Base-by-base conservation (phyloP, 2,888 invertebrate species). In the Drosophila mimetica region DNA sequence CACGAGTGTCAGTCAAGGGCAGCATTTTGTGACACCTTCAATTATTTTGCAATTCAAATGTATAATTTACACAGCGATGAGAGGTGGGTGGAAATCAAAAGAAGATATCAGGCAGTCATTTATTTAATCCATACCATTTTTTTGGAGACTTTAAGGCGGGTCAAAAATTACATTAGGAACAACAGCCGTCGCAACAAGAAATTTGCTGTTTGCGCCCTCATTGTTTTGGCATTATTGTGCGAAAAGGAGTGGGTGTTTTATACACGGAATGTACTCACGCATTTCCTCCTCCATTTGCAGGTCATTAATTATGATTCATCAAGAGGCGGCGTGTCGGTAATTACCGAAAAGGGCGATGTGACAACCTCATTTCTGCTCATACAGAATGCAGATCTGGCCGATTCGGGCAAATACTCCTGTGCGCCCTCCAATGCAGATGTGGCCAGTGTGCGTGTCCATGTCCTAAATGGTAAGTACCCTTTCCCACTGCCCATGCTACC, bases 391-490 rank as follows among this genome's bases (percentile, higher is more conserved):
- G 94, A 94, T 90, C 93, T 94, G 81, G 93, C 94, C 74, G 96
- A 96, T 92, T 95, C 95, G 59, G 96, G 96, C 79, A 95, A 95
- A 91, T 96, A 96, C 92, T 95, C 95, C 59, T 96, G 96, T 93
- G 94, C 94, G 86, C 96, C 96, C 79, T 95, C 95, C 90, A 96
- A 96, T 91, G 95, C 96, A 90, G 95, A 96, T 92, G 94, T 95
- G 82, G 95, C 96, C 86, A 95, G 94, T 88, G 95, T 96, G 90
- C 93, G 94, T 89, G 96, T 96, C 75, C 96, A 96, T 92, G 96
- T 96, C 85, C 94, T 96, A 86, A 96, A 96, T 93, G 96, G 96
- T 96, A 93, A 93, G 93, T 91, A 88, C 79, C 41, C 66, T 30
- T 51, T 39, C 34, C 42, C 37, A 47, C 61, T 41, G 46, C 13